phyloP scores from a whole-genome alignment of 2,113 vertebrate genomes.

The Siphamia tubifer region DNA sequence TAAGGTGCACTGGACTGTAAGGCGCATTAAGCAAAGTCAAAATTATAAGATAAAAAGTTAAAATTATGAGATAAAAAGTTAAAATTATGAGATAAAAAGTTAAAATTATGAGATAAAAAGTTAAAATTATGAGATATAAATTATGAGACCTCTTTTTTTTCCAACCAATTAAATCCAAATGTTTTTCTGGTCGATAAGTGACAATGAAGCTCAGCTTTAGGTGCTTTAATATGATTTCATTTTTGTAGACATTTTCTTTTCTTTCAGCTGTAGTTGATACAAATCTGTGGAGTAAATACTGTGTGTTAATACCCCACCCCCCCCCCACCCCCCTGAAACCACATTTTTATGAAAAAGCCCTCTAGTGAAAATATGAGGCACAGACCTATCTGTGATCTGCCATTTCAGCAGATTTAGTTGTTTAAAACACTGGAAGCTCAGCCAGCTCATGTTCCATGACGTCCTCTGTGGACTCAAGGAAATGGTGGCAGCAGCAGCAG shows the following conservation, averaged over 20 bases:
- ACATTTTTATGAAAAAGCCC: constrained; percentile 13
- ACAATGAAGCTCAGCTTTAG: not conserved
- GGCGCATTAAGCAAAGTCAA: no score
- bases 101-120: no score
- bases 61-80: no score
- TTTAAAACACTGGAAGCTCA: constrained; percentile 61
- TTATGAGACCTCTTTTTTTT: no score
- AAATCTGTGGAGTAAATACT: constrained; percentile 21
- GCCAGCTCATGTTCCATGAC: constrained; percentile 72
- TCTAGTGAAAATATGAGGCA: constrained; percentile 36
- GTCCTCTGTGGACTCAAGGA: constrained; percentile 59
- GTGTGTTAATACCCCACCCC: constrained; percentile 24
- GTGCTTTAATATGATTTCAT: constrained; percentile 1
- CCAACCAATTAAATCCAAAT: not conserved
- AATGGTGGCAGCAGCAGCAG: constrained; percentile 77
- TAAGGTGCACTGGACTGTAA: no score
- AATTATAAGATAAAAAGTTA: no score
- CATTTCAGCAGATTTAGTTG: constrained; percentile 64
- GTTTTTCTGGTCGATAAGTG: no score
- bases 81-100: no score
- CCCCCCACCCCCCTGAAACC: constrained; percentile 16
- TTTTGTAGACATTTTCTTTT: constrained; percentile 1
- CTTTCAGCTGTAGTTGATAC: not conserved
- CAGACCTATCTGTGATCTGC: constrained; percentile 62
- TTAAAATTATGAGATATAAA: no score